Evolutionary conservation across 2,113 vertebrate species (phyloP).

Genomic region (Myotis yumanensis): DNA sequence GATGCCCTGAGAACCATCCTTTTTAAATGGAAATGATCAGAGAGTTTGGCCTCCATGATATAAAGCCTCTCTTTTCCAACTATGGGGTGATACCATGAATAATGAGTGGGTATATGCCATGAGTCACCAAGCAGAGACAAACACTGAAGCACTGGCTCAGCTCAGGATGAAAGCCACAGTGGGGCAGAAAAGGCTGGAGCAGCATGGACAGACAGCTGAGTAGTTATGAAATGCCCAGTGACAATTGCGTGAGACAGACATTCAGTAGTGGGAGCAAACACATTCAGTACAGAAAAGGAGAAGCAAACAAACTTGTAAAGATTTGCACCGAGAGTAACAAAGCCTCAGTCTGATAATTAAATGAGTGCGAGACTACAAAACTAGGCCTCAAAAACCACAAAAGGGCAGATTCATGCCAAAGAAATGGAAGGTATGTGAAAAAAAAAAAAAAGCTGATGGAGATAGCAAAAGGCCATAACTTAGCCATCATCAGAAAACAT

Average conservation of each 20-base stretch:
- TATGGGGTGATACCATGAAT: neutral
- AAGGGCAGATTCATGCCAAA: neutral
- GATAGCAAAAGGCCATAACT: neutral
- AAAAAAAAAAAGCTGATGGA: neutral
- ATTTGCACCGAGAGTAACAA: neutral
- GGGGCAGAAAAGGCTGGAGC: neutral
- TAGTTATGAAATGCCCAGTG: neutral
- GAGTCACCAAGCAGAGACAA: neutral
- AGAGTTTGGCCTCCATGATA: neutral
- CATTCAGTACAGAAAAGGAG: neutral
- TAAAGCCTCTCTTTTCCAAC: neutral
- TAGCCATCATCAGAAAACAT: neutral
- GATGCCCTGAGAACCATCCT: neutral
- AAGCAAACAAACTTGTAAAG: neutral
- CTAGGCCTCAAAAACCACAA: neutral
- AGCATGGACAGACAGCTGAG: neutral
- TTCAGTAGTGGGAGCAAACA: neutral
- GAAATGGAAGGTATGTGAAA: neutral
- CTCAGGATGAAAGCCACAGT: fast-evolving
- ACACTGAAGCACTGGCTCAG: neutral
- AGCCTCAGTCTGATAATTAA: neutral
- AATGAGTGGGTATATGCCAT: neutral
- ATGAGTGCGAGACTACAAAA: neutral
- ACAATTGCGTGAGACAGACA: neutral
- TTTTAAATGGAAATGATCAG: neutral